Percentiles rank a stretch among this genome's conserved stretches.
phyloP scores from a whole-genome alignment of 2,113 vertebrate species.

The Myrmophylax atrothorax region DNA sequence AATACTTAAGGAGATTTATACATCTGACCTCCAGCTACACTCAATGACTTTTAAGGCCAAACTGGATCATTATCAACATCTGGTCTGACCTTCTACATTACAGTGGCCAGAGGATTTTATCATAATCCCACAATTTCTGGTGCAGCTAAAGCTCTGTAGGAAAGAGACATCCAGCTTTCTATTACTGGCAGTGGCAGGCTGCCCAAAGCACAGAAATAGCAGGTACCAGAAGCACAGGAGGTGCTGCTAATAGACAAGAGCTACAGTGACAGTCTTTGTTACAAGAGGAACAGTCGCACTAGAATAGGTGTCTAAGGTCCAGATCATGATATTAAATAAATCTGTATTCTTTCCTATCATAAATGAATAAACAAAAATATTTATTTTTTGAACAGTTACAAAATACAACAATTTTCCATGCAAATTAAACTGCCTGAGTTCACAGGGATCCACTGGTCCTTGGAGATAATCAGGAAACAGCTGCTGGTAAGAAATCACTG shows the following conservation, averaged over 20 bases:
- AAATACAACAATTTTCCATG: background rate
- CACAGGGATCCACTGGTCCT: background rate
- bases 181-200: background rate
- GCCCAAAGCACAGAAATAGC: constrained; percentile 3
- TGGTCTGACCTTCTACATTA: background rate
- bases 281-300: background rate
- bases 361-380: background rate
- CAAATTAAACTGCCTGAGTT: background rate
- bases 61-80: background rate
- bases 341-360: background rate
- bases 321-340: background rate
- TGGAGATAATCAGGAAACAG: background rate
- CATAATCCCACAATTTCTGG: constrained; percentile 2
- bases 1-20: background rate
- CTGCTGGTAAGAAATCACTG: background rate
- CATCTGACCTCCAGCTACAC: background rate
- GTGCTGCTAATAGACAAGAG: background rate
- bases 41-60: background rate
- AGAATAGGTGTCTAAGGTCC: background rate
- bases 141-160: background rate
- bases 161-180: background rate
- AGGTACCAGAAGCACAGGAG: background rate
- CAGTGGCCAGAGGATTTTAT: background rate
- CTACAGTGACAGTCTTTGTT: background rate
- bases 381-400: background rate